Evolutionary conservation across 2,113 vertebrate species (phyloP).

Genomic region (Lamprotornis superbus): DNA sequence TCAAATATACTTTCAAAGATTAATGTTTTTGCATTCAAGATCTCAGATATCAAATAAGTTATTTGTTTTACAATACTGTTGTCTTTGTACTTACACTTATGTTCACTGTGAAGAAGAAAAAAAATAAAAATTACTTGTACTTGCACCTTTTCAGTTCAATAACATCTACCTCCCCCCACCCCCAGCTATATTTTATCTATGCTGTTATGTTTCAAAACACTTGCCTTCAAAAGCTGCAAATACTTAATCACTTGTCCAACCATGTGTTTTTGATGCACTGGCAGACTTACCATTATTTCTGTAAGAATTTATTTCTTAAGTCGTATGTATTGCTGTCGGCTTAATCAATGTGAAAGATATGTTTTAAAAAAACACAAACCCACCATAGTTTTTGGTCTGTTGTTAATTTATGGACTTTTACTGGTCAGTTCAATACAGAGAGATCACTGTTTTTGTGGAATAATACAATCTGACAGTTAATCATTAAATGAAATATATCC

Average conservation of each 20-base stretch:
- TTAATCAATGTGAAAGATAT: background rate
- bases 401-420: background rate
- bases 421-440: background rate
- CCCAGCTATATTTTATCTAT: background rate
- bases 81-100: background rate
- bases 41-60: background rate
- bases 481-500: background rate
- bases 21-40: background rate
- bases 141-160: background rate
- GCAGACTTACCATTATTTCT: background rate
- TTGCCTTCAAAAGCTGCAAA: background rate
- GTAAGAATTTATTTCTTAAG: background rate
- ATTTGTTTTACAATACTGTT: background rate
- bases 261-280: background rate
- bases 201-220: background rate
- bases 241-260: background rate
- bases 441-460: background rate
- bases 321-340: background rate
- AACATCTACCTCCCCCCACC: background rate
- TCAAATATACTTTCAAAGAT: background rate
- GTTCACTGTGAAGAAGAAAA: rapidly evolving
- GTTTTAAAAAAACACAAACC: background rate
- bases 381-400: background rate
- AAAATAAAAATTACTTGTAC: background rate
- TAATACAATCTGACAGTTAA: background rate